A percentile compares a stretch with the other conserved stretches of the same genome.
Evolutionary conservation across 2,113 vertebrate species (phyloP).

Genomic region (Phasianus colchicus): DNA sequence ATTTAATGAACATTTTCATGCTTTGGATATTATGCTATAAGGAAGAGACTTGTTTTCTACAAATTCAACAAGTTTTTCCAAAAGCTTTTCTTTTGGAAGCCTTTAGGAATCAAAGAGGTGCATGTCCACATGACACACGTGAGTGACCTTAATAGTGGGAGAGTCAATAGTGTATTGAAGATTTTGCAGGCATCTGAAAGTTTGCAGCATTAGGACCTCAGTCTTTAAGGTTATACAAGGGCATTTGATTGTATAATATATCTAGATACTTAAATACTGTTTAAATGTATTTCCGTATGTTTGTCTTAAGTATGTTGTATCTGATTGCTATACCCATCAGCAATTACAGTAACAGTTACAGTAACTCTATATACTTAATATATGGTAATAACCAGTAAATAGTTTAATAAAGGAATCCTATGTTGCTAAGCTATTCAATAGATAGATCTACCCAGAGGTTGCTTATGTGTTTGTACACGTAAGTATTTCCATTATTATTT

Average conservation of each 20-base stretch:
- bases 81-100: background rate
- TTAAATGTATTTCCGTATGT: background rate
- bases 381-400: background rate
- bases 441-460: background rate
- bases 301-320: background rate
- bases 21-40: background rate
- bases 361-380: background rate
- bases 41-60: background rate
- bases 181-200: background rate
- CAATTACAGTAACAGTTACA: background rate
- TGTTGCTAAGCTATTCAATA: background rate
- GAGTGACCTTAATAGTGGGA: background rate
- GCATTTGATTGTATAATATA: background rate
- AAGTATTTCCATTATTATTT: background rate
- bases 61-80: background rate
- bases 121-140: background rate
- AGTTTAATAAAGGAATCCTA: background rate
- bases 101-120: background rate
- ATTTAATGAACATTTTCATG: background rate
- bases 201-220: background rate
- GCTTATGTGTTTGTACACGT: background rate
- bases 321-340: background rate
- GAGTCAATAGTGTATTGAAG: background rate
- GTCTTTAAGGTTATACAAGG: background rate
- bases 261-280: background rate